phyloP scores from a whole-genome alignment of 2,113 vertebrate species.

The Arothron firmamentum region DNA sequence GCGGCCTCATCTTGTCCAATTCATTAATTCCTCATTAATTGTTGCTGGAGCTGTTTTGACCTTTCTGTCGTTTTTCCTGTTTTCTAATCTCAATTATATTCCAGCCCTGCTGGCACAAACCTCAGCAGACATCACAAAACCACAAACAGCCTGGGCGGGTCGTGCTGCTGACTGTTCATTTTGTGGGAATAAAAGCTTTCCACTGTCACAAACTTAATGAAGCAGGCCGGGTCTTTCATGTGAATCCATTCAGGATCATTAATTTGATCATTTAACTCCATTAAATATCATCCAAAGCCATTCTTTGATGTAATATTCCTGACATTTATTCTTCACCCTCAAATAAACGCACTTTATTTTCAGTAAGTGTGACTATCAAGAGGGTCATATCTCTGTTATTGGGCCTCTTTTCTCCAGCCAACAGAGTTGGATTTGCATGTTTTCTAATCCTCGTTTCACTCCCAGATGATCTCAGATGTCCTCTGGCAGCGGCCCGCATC shows the following conservation, averaged over 20 bases:
- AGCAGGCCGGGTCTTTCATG: neutral
- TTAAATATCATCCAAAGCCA: neutral
- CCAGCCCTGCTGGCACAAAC: no score
- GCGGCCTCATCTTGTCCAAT: no score
- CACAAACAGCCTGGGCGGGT: no score
- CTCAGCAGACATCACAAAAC: no score
- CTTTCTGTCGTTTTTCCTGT: no score
- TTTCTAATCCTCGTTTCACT: conserved; percentile 14
- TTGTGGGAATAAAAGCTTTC: neutral
- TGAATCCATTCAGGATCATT: neutral
- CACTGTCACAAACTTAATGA: neutral
- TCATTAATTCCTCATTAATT: no score
- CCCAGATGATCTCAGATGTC: conserved; percentile 30
- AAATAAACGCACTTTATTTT: conserved; percentile 1
- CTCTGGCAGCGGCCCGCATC: conserved; percentile 13
- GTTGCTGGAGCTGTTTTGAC: no score
- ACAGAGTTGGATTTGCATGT: neutral
- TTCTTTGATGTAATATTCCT: neutral
- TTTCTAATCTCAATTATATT: no score
- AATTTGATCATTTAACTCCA: neutral
- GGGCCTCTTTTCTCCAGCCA: neutral
- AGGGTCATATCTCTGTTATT: conserved; percentile 1
- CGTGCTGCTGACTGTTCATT: neutral
- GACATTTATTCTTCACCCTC: conserved; percentile 4
- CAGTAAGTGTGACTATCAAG: neutral